Percentiles rank a stretch among this genome's conserved stretches.
Conservation (phyloP, 2,797 vertebrate genomes). For the Schizopygopsis pylzovi region DNA sequence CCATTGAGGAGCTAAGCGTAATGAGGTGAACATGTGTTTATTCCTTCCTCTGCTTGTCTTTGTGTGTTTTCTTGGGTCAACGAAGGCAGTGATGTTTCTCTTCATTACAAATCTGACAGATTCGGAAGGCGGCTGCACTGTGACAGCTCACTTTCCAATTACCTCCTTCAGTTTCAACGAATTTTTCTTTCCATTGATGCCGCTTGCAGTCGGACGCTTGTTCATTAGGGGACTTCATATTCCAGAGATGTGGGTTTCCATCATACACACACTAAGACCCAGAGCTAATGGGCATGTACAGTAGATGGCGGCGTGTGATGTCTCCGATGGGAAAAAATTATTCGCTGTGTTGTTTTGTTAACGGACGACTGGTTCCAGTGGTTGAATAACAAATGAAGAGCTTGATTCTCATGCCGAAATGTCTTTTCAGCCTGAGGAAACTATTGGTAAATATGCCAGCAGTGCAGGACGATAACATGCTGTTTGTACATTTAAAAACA, state of each 20-base stretch:
- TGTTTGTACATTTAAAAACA: slow-evolving; percentile 4
- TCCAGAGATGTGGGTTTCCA: slow-evolving; percentile 35
- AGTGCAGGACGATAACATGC: slow-evolving; percentile 16
- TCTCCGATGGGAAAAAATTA: slow-evolving; percentile 56
- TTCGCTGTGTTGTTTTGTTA: slow-evolving; percentile 56
- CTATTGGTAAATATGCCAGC: slow-evolving; percentile 43
- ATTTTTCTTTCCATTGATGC: slow-evolving; percentile 33
- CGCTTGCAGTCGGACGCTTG: slow-evolving; percentile 13
- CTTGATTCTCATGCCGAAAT: slow-evolving; percentile 47
- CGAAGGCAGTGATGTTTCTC: slow-evolving; percentile 24
- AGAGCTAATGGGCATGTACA: slow-evolving; percentile 58
- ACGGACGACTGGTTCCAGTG: slow-evolving; percentile 55
- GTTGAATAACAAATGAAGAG: slow-evolving; percentile 63
- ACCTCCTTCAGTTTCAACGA: slow-evolving; percentile 34
- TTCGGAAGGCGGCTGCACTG: background rate
- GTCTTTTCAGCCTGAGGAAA: slow-evolving; percentile 34
- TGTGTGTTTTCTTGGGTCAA: slow-evolving; percentile 40
- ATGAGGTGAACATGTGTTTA: slow-evolving; percentile 36
- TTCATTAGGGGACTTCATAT: slow-evolving; percentile 58
- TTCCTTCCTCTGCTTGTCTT: slow-evolving; percentile 17
- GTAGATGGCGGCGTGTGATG: slow-evolving; percentile 42
- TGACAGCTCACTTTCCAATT: slow-evolving; percentile 52
- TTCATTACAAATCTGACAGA: slow-evolving; percentile 38
- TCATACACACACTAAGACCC: slow-evolving; percentile 23
- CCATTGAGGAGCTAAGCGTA: background rate